Conservation (phyloP, 2,797 vertebrate species). For the Lepilemur ruficaudatus region DNA sequence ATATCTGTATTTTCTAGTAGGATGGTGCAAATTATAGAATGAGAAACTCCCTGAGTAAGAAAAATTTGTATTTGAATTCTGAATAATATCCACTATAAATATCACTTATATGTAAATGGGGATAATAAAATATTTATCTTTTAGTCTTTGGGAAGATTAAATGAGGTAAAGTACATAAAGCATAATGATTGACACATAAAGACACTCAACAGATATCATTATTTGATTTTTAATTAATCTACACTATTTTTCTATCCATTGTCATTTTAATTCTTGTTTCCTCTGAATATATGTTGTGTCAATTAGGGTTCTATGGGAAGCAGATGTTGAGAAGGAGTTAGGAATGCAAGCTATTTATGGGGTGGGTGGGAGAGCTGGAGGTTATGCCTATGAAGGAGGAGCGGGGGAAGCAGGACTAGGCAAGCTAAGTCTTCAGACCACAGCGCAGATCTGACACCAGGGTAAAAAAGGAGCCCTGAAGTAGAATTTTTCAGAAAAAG, state of each 20-base stretch:
- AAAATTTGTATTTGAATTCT: not conserved
- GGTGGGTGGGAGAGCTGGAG: not conserved
- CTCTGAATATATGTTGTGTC: not conserved
- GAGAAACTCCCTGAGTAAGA: not conserved
- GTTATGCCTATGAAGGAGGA: too few relatives aligned
- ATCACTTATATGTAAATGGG: not conserved
- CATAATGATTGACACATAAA: not conserved
- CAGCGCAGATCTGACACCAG: not conserved
- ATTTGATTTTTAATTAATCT: not conserved
- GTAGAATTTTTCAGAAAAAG: not conserved
- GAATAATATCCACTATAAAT: not conserved
- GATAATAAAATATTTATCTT: not conserved
- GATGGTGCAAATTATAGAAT: not conserved
- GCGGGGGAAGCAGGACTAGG: rapidly evolving
- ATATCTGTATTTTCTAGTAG: not conserved
- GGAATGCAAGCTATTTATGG: not conserved
- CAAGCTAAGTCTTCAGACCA: not conserved
- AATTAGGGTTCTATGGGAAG: not conserved
- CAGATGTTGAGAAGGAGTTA: not conserved
- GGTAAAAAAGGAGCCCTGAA: not conserved
- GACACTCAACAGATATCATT: not conserved
- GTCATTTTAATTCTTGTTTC: not conserved
- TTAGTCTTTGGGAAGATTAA: not conserved
- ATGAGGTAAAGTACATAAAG: not conserved
- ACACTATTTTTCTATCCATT: not conserved